A percentile compares a stretch with the other conserved stretches of the same genome.
phyloP scores from a whole-genome alignment of 2,113 vertebrate species.

The Labrus mixtus region DNA sequence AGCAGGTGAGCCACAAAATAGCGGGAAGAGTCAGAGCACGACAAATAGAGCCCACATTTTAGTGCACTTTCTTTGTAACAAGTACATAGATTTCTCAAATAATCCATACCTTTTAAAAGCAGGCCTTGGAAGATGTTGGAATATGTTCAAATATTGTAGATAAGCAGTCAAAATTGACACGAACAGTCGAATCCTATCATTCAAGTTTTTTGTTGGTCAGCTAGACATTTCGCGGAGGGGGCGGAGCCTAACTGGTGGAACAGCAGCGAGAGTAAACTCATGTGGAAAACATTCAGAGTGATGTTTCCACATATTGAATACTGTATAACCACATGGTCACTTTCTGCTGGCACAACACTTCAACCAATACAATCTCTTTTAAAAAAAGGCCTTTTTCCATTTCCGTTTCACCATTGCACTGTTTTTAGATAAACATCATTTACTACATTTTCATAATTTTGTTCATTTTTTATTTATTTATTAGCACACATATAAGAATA shows the following conservation, averaged over 20 bases:
- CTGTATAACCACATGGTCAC: too few relatives aligned
- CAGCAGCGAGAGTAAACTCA: slow-evolving; percentile 24
- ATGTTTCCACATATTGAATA: background rate
- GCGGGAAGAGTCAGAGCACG: slow-evolving; percentile 71
- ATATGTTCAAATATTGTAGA: slow-evolving; percentile 29
- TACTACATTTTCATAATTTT: too few relatives aligned
- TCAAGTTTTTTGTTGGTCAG: slow-evolving; percentile 82
- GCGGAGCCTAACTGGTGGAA: slow-evolving; percentile 79
- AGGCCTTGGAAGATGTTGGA: slow-evolving; percentile 1
- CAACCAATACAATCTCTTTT: too few relatives aligned
- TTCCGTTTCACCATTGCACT: too few relatives aligned
- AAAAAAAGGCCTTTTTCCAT: too few relatives aligned
- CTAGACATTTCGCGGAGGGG: slow-evolving; percentile 71
- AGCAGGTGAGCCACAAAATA: slow-evolving; percentile 70
- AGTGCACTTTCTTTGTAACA: background rate
- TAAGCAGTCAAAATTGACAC: slow-evolving; percentile 60
- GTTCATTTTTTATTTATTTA: too few relatives aligned
- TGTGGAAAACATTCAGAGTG: too few relatives aligned
- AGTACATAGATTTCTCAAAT: background rate
- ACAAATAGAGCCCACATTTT: background rate
- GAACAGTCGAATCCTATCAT: slow-evolving; percentile 72
- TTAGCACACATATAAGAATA: too few relatives aligned
- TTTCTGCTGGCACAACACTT: too few relatives aligned
- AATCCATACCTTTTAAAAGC: slow-evolving; percentile 58
- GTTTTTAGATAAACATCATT: too few relatives aligned